Conservation (phyloP, 2,113 vertebrate species). For the Hiodon alosoides region DNA sequence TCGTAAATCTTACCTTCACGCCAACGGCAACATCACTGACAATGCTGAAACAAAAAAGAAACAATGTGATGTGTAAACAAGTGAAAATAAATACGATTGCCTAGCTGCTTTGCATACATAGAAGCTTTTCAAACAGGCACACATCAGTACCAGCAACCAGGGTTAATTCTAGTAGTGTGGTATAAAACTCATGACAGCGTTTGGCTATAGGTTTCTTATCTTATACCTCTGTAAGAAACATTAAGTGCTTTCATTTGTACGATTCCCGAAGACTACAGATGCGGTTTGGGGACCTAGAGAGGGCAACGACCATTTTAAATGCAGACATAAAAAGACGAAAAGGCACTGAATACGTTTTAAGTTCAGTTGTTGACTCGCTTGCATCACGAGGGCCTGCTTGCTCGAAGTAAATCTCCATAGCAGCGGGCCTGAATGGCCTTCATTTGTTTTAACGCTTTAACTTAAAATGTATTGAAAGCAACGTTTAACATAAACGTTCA, state of each 20-base stretch:
- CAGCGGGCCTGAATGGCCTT: no score
- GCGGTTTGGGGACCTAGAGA: no score
- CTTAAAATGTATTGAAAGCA: no score
- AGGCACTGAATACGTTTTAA: background rate
- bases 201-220: no score
- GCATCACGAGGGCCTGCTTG: background rate
- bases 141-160: no score
- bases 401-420: background rate
- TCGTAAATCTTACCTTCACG: slow-evolving; percentile 39
- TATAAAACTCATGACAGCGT: no score
- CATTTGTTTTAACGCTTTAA: no score
- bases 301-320: background rate
- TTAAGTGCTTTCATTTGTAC: background rate
- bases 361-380: background rate
- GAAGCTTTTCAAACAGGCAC: no score
- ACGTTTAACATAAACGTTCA: no score
- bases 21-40: slow-evolving; percentile 48
- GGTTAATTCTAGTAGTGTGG: no score
- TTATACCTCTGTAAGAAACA: background rate
- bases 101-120: no score
- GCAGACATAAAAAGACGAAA: background rate
- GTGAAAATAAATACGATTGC: background rate
- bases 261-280: no score
- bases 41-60: slow-evolving; percentile 29
- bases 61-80: background rate